Base-by-base conservation (phyloP, 2,113 vertebrate species). In the Otolemur garnettii region DNA sequence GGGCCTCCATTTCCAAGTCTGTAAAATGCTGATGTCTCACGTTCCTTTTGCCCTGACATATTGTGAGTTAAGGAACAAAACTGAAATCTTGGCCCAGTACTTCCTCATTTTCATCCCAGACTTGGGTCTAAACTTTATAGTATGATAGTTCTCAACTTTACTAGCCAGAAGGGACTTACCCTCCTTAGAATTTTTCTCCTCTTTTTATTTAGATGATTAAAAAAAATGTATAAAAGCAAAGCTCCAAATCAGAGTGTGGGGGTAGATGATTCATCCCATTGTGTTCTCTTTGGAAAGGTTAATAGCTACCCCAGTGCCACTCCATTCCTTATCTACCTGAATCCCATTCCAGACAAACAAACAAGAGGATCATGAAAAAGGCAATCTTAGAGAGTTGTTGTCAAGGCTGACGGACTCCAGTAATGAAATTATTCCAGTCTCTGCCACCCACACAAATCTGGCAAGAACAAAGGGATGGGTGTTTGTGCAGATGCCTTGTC, bases 381-480 rank as follows among this genome's bases (percentile, higher is more conserved):
- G n/a, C 89, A 87, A 38, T 87, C 90, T 86, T 69, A 79, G 45
- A 77, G 92, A 94, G 90, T 77, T 24, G 17, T 77, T 94, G 93
- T 88, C 35, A 90, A 87, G 82, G 93, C 92, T 96, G 91, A 94
- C 88, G 87, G 93, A 97, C 90, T 97, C 94, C 68, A 83, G 50
- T 82, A 90, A 97, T 94, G 92, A 96, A 93, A 94, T 96, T 92
- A 93, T 96, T 92, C 66, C 87, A 93, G 74, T n/a, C 59, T 83
- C 94, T 85, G 93, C 96, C 42, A 15, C 93, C 90, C 94, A 97
- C 96, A 91, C 74, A 96, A 72, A 93, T 83, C 68, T 95, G 93
- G 87, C 68, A 94, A 80, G 93, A 96, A 94, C 71, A 91, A 90
- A 89, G 96, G 84, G 30, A 95, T 86, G 75, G 74, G 42, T 91